Conservation (phyloP, 2,888 invertebrate species). For the Ochlodes sylvanus region DNA sequence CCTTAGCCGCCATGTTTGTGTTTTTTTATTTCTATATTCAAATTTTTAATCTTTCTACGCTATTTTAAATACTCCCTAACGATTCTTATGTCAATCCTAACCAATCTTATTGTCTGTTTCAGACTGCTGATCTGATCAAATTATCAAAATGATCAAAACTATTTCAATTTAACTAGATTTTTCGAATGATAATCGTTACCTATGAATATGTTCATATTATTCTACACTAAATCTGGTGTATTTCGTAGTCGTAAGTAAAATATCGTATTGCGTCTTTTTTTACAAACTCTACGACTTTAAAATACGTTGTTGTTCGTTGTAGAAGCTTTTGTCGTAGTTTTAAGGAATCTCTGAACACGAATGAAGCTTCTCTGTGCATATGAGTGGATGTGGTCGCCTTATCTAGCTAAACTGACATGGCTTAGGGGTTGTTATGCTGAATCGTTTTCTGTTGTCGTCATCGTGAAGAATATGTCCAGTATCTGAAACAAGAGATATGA, state of each 20-base stretch:
- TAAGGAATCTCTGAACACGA: slow-evolving; percentile 77
- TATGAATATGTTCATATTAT: slow-evolving; percentile 80
- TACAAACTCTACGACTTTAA: slow-evolving; percentile 77
- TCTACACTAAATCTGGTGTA: slow-evolving; percentile 63
- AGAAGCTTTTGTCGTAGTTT: slow-evolving; percentile 77
- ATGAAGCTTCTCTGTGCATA: slow-evolving; percentile 76
- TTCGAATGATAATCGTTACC: slow-evolving; percentile 73
- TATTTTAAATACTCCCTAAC: slow-evolving; percentile 20
- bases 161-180: slow-evolving; percentile 78
- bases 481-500: slow-evolving; percentile 43
- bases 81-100: slow-evolving; percentile 29
- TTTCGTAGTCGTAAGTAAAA: slow-evolving; percentile 77
- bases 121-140: slow-evolving; percentile 34
- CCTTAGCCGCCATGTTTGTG: slow-evolving; percentile 74
- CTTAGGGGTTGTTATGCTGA: slow-evolving; percentile 9
- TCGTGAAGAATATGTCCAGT: slow-evolving; percentile 12
- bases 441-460: slow-evolving; percentile 24
- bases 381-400: slow-evolving; percentile 51
- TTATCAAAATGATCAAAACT: slow-evolving; percentile 50
- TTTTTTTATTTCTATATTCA: slow-evolving; percentile 39
- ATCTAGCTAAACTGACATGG: slow-evolving; percentile 42
- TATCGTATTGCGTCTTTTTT: slow-evolving; percentile 82
- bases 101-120: slow-evolving; percentile 41
- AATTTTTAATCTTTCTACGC: neutral
- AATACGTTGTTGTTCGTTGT: slow-evolving; percentile 73